Conservation (phyloP, 2,113 vertebrate genomes). For the Zosterops pallidus region DNA sequence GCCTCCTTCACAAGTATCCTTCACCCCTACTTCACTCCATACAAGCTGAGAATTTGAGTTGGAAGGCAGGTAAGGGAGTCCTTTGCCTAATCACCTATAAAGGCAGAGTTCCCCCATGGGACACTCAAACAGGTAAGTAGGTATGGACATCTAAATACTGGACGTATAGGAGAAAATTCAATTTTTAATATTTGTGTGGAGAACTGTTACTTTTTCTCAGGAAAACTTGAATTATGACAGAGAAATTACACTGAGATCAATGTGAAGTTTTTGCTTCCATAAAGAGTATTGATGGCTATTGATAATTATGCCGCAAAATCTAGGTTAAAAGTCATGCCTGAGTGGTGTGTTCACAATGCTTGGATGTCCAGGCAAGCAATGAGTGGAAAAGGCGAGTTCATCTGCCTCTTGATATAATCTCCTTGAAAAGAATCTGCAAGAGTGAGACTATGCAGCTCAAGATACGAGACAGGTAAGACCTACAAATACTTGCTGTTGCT, state of each 20-base stretch:
- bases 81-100: background rate
- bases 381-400: background rate
- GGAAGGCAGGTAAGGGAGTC: background rate
- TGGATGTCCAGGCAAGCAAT: background rate
- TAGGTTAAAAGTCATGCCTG: background rate
- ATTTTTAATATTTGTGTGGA: background rate
- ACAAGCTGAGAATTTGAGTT: background rate
- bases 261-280: background rate
- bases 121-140: background rate
- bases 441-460: background rate
- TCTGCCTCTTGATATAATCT: background rate
- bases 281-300: background rate
- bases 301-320: background rate
- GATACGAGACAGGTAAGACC: background rate
- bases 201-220: background rate
- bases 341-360: background rate
- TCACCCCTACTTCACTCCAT: background rate
- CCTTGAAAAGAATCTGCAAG: background rate
- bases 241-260: background rate
- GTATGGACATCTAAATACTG: background rate
- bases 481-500: background rate
- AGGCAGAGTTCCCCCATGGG: background rate
- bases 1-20: background rate
- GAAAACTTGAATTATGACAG: background rate
- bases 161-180: background rate